phyloP scores from a whole-genome alignment of 2,888 invertebrate genomes.

The Adineta ricciae region DNA sequence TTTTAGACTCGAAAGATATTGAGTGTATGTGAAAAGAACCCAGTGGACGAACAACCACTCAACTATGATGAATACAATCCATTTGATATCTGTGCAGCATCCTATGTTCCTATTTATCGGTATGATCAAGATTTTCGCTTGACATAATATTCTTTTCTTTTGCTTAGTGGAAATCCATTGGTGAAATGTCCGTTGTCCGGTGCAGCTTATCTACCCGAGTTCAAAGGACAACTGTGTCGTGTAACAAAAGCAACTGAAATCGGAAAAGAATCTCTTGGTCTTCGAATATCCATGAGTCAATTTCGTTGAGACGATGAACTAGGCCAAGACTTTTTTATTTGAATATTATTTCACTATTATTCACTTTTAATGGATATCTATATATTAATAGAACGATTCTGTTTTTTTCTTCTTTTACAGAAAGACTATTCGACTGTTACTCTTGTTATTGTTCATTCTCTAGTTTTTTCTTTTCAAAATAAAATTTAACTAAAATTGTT shows the following conservation, averaged over 20 bases:
- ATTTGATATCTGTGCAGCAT: constrained; percentile 79
- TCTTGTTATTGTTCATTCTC: not conserved
- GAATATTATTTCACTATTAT: not conserved
- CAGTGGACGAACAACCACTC: constrained; percentile 74
- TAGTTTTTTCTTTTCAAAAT: not conserved
- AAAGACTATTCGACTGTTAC: not conserved
- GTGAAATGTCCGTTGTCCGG: constrained; percentile 82
- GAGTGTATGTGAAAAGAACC: constrained; percentile 82
- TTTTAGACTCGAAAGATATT: constrained; percentile 80
- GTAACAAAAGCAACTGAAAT: constrained; percentile 44
- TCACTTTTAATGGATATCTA: not conserved
- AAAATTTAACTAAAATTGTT: not conserved
- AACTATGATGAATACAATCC: constrained; percentile 95
- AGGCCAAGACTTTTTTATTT: not conserved
- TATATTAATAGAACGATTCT: not conserved
- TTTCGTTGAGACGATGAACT: constrained; percentile 30
- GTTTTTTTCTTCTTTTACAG: not conserved
- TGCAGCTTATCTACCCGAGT: constrained; percentile 74
- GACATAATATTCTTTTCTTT: constrained; percentile 6
- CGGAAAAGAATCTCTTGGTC: constrained; percentile 32
- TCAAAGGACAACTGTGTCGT: constrained; percentile 71
- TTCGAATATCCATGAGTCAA: constrained; percentile 31
- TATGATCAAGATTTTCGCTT: not conserved
- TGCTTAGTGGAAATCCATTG: constrained; percentile 71
- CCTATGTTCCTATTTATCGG: constrained; percentile 81